Evolutionary conservation across 2,113 vertebrate species (phyloP), one percentile per base, ranked within the genome.

Genomic region (Corydoras sp.): DNA sequence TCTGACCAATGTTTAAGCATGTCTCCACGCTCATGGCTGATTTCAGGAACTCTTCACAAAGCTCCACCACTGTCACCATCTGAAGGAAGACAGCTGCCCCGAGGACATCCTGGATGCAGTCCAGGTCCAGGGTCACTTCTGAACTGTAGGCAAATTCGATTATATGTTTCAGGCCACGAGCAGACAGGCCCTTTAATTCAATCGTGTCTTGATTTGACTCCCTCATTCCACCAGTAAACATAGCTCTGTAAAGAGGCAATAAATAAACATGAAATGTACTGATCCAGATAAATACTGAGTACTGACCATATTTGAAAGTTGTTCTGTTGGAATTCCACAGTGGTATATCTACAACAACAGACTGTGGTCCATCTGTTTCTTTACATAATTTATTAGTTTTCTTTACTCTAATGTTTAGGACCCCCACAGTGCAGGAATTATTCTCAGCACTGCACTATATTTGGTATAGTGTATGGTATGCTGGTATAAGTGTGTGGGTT

Each of bases 201-300:
- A 99, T 94, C 72, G 90, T 84, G 0, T 94, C 92, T 83, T 98
- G 97, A 83, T 83, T 94, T 9, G 93, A 90, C 85, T 99, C 97
- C 61, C 91, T 88, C 97, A 99, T 99, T 67, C 97, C 97, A 0
- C 97, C 96, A 0, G 96, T 98, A 85, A 99, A 99, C 96, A 99
- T 99, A 0, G 95, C 97, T 88, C 97, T 99, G 18, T 24, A 24
- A 87, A 14, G 73, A 86, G 74, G 13, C 51, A 15, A 56, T 62
- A 15, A 60, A 63, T 5, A 60, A 62, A 24, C 69, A 49, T 30
- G 11, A 14, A 59, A 24, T 24, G 18, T 24, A 24, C 18, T 24
- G 18, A 24, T 24, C 18, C 18, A 24, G 18, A 24, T 24, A 24
- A 24, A 24, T 24, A 24, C 18, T 2, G 18, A 24, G 18, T 24